Conservation (phyloP, 2,113 vertebrate species). For the Macquaria australasica region DNA sequence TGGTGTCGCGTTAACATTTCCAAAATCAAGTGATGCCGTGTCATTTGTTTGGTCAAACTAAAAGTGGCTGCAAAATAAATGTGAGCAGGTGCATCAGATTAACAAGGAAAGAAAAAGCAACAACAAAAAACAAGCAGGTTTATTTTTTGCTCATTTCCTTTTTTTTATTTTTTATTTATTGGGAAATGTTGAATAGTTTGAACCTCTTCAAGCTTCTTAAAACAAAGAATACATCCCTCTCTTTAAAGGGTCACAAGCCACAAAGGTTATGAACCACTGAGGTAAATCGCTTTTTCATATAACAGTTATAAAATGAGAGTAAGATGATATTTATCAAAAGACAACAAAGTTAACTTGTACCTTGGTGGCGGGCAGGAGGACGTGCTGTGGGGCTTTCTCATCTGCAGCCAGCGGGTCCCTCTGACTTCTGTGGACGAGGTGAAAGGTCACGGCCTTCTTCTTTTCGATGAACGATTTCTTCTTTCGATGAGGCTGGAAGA, state of each 20-base stretch:
- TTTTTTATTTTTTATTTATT: no score
- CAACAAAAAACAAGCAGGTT: background rate
- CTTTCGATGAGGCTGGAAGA: constrained; percentile 92
- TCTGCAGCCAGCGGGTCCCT: constrained; percentile 95
- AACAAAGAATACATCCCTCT: background rate
- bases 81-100: no score
- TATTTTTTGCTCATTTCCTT: no score
- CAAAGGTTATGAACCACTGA: no score
- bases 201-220: background rate
- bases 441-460: constrained; percentile 96
- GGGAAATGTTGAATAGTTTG: background rate
- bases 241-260: no score
- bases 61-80: background rate
- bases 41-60: background rate
- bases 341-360: constrained; percentile 48
- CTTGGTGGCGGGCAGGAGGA: constrained; percentile 88
- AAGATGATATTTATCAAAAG: background rate
- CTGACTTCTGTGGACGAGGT: constrained; percentile 97
- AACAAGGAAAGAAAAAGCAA: background rate
- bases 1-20: rapidly evolving
- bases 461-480: constrained; percentile 98
- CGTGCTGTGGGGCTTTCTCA: constrained; percentile 94
- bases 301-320: background rate
- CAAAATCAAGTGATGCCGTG: background rate
- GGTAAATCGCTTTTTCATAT: no score